Percentiles rank a stretch among this genome's conserved stretches.
Conservation (phyloP, 2,888 invertebrate genomes). For the Stenoptilia bipunctidactyla region DNA sequence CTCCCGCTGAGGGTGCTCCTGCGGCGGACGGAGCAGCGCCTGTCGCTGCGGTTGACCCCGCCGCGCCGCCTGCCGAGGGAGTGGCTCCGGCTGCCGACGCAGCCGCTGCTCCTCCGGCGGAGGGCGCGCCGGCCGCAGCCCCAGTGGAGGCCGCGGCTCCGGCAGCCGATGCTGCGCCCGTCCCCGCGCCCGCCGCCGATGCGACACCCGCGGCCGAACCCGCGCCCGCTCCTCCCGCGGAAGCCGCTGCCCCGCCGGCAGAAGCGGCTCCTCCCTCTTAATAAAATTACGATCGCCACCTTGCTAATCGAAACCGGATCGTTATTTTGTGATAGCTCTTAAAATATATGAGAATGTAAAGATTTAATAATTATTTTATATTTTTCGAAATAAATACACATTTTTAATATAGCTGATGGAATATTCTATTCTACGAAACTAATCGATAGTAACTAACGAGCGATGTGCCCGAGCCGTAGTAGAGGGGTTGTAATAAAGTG, state of each 20-base stretch:
- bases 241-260: conserved; percentile 15
- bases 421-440: conserved; percentile 23
- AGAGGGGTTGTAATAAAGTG: conserved; percentile 17
- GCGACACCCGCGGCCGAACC: conserved; percentile 19
- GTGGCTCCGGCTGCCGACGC: conserved; percentile 21
- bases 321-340: too few relatives aligned
- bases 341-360: not conserved
- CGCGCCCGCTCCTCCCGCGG: conserved; percentile 19
- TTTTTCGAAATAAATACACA: not conserved
- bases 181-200: conserved; percentile 17
- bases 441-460: conserved; percentile 20
- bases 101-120: conserved; percentile 24
- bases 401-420: conserved; percentile 58
- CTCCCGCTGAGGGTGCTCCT: conserved; percentile 35
- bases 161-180: conserved; percentile 27
- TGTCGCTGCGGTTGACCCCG: conserved; percentile 22
- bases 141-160: conserved; percentile 29
- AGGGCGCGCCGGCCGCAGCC: conserved; percentile 26
- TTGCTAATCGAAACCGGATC: too few relatives aligned
- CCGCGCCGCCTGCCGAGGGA: conserved; percentile 28
- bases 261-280: conserved; percentile 13
- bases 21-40: conserved; percentile 21
- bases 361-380: not conserved
- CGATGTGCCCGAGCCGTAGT: conserved; percentile 10
- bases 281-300: not conserved